Percentiles rank a stretch among this genome's conserved stretches.
These are phyloP conservation scores for Dicentrarchus labrax DNA, from an alignment of 2,113 vertebrate genomes.

Conservation along the genomic window DNA sequence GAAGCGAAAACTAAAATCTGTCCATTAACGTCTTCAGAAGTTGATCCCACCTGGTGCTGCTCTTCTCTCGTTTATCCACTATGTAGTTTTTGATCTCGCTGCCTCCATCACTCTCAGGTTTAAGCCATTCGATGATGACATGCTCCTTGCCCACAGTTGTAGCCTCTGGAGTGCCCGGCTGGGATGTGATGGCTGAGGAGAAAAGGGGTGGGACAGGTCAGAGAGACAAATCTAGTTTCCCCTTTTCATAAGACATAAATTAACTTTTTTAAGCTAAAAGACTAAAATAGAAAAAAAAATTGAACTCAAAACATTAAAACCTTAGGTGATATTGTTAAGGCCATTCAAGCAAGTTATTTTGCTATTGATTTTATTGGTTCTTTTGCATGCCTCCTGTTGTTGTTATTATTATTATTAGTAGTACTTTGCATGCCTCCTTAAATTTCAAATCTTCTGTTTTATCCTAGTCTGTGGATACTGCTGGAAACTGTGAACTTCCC, in stretches of 20 bases:
- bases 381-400: too few species aligned
- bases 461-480: too few species aligned
- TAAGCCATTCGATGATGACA: conserved; percentile 95
- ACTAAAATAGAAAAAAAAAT: background rate
- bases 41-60: conserved; percentile 89
- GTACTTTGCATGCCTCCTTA: too few species aligned
- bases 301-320: background rate
- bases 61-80: conserved; percentile 97
- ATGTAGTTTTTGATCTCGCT: conserved; percentile 96
- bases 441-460: too few species aligned
- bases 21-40: background rate
- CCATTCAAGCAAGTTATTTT: too few species aligned
- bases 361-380: too few species aligned
- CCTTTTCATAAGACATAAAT: background rate
- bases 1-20: background rate
- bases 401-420: too few species aligned
- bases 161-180: conserved; percentile 90
- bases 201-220: background rate
- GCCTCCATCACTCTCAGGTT: conserved; percentile 96
- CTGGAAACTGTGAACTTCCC: too few species aligned
- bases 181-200: conserved; percentile 89
- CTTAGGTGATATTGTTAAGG: too few species aligned
- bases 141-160: conserved; percentile 91
- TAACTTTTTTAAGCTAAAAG: background rate
- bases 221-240: conserved; percentile 1